phyloP scores from a whole-genome alignment of 2,888 invertebrate genomes.

The Oscheius onirici region DNA sequence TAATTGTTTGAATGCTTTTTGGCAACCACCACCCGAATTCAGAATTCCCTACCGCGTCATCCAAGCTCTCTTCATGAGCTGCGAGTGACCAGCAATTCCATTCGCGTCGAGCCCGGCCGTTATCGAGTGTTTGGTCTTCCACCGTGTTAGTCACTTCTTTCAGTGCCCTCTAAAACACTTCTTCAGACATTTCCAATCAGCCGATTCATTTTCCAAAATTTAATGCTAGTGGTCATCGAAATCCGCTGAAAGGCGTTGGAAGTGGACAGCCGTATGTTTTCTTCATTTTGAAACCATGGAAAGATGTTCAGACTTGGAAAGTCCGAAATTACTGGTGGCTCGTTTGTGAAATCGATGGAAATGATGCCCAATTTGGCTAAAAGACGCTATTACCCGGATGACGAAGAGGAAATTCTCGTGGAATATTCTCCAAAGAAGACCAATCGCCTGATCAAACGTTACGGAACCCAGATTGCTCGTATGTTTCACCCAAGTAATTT shows the following conservation, averaged over 20 bases:
- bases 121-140: slow-evolving; percentile 18
- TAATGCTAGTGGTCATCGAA: neutral
- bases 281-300: neutral
- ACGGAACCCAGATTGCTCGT: neutral
- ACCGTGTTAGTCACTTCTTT: neutral
- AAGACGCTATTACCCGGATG: slow-evolving; percentile 3
- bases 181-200: neutral
- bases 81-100: slow-evolving; percentile 5
- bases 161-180: neutral
- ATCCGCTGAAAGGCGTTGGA: slow-evolving; percentile 4
- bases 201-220: neutral
- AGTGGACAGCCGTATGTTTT: slow-evolving; percentile 11
- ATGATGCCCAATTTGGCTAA: slow-evolving; percentile 1
- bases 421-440: slow-evolving; percentile 3
- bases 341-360: slow-evolving; percentile 28
- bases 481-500: too few relatives aligned
- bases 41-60: neutral
- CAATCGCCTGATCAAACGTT: neutral
- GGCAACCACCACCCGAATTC: too few relatives aligned
- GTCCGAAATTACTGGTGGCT: slow-evolving; percentile 5
- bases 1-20: too few relatives aligned
- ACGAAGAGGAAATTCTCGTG: neutral
- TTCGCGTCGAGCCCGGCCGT: slow-evolving; percentile 29
- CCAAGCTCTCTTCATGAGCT: slow-evolving; percentile 25
- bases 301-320: neutral